Base-by-base conservation (phyloP, 2,888 invertebrate genomes). In the Protula sp. region DNA sequence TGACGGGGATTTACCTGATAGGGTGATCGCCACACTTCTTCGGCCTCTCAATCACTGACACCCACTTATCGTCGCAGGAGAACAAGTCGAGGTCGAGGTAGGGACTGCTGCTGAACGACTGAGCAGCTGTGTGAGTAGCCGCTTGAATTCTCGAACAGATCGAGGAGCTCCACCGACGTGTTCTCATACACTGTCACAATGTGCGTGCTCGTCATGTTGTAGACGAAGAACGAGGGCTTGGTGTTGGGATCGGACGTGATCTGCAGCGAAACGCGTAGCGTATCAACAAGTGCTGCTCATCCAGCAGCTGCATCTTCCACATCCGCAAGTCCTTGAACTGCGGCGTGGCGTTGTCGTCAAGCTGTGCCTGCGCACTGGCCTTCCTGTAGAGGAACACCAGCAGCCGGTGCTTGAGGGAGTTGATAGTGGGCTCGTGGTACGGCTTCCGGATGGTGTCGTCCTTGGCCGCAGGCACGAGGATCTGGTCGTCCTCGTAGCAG, bases 231-330 rank as follows among this genome's bases (percentile, higher is more conserved):
- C 3, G 91, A 91, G 1, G 91, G 90, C 75, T 92, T 91, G 60
- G 89, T 89, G 74, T 90, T 92, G 0, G 91, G 91, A 80, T 94
- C 92, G 0, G 87, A 67, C 31, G 76, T 87, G 77, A n/a, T n/a
- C n/a, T n/a, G n/a, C n/a, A n/a, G n/a, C n/a, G n/a, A n/a, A n/a
- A n/a, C 0, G 94, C 92, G 80, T 94, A 97, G 78, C 95, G 92
- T 51, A 97, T 88, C 38, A 97, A 84, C 50, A 97, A 83, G 76
- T 94, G 90, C 76, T 91, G 87, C 74, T 90, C 91, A 77, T 95
- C 94, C 30, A 97, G 80, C 38, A 97, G 82, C 74, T 97, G 97
- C 91, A 95, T 93, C 83, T 95, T 97, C 89, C 94, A 93, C 87
- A 97, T 91, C 70, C 92, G 85, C 72, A 97, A 84, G 55, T 77